Conservation (phyloP, 2,797 vertebrate genomes). For the Pteronotus mesoamericanus region DNA sequence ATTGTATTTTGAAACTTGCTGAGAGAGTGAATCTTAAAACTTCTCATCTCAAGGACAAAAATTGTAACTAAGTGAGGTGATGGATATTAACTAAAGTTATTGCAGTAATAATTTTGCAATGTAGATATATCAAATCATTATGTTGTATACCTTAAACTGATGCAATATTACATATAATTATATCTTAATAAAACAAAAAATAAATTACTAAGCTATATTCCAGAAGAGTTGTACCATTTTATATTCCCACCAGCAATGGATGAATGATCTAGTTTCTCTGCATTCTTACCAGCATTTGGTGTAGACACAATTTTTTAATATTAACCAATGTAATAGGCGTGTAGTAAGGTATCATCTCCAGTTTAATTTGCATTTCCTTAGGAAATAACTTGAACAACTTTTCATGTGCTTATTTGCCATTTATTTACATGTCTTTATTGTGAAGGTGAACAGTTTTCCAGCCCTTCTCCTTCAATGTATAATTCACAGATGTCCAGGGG, state of each 20-base stretch:
- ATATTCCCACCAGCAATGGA: not conserved
- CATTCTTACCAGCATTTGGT: not conserved
- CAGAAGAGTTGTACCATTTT: not conserved
- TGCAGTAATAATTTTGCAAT: too few relatives aligned
- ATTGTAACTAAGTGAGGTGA: too few relatives aligned
- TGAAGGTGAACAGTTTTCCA: not conserved
- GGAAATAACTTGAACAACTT: not conserved
- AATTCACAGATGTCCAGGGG: rapidly evolving
- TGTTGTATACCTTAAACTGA: too few relatives aligned
- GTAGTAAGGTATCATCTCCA: not conserved
- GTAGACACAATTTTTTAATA: not conserved
- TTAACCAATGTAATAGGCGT: not conserved
- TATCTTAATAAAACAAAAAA: not conserved
- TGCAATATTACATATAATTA: too few relatives aligned
- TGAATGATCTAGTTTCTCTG: not conserved
- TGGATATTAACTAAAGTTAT: too few relatives aligned
- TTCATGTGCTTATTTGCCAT: not conserved
- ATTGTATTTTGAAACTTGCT: too few relatives aligned
- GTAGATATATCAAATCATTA: too few relatives aligned
- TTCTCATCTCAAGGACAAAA: too few relatives aligned
- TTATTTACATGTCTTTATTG: not conserved
- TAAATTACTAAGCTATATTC: not conserved
- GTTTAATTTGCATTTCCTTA: not conserved
- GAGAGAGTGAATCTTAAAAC: too few relatives aligned
- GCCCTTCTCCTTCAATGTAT: rapidly evolving